A percentile compares a stretch with the other conserved stretches of the same genome.
phyloP scores from a whole-genome alignment of 2,113 vertebrate genomes.

The Colinus virginianus region DNA sequence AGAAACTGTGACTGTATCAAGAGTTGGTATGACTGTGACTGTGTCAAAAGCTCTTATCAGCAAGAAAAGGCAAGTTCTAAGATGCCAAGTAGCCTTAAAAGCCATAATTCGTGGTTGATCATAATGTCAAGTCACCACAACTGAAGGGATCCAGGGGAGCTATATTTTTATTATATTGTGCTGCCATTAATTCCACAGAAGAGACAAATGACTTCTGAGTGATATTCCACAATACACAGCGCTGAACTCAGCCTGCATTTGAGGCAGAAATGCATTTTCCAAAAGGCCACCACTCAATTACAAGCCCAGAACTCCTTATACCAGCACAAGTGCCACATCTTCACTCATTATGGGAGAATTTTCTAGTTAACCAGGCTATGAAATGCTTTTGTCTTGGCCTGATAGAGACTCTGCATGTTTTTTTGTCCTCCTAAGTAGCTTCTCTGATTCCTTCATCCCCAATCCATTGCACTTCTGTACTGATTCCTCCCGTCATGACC shows the following conservation, averaged over 20 bases:
- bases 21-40: rapidly evolving
- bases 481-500: neutral
- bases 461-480: neutral
- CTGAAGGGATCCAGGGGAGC: neutral
- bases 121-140: neutral
- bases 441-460: neutral
- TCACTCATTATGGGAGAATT: neutral
- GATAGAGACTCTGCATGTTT: neutral
- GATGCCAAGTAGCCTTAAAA: neutral
- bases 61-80: neutral
- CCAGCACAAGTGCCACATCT: neutral
- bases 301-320: neutral
- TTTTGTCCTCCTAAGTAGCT: neutral
- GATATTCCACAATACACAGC: neutral
- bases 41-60: neutral
- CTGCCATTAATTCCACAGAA: neutral
- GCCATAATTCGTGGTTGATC: neutral
- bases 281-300: neutral
- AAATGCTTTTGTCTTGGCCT: neutral
- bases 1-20: rapidly evolving
- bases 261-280: neutral
- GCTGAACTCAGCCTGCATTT: neutral
- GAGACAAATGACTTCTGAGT: neutral
- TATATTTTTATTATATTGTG: rapidly evolving
- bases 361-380: neutral